A percentile compares a stretch with the other conserved stretches of the same genome.
phyloP scores from a whole-genome alignment of 2,888 invertebrate species.

The Thymelicus sylvestris region DNA sequence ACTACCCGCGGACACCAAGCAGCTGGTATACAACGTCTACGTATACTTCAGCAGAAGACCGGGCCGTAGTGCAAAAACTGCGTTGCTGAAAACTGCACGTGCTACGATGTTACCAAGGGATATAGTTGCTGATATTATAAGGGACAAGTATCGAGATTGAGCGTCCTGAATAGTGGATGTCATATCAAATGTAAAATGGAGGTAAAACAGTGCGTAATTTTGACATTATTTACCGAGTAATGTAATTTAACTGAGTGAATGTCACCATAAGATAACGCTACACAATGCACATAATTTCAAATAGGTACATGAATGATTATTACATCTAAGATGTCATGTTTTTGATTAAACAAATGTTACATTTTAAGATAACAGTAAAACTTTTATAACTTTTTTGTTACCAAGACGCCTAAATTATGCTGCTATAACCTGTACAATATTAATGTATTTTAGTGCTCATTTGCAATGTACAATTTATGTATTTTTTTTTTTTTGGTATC shows the following conservation, averaged over 20 bases:
- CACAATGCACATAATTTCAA: background rate
- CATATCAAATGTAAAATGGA: background rate
- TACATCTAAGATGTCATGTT: background rate
- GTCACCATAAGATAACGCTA: background rate
- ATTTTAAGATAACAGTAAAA: background rate
- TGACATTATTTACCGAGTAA: conserved; percentile 7
- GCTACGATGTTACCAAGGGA: conserved; percentile 79
- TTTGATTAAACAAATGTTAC: background rate
- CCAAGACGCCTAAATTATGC: background rate
- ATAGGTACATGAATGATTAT: background rate
- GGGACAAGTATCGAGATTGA: conserved; percentile 68
- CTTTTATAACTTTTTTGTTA: conserved; percentile 3
- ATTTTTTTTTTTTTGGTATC: too few species aligned
- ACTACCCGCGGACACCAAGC: conserved; percentile 75
- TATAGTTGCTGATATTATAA: conserved; percentile 76
- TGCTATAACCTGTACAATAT: too few species aligned
- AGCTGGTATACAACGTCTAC: conserved; percentile 78
- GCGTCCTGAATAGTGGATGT: background rate
- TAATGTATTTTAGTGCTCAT: too few species aligned
- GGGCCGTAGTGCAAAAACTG: conserved; percentile 70
- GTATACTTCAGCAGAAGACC: conserved; percentile 76
- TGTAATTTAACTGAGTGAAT: conserved; percentile 8
- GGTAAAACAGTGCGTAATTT: conserved; percentile 16
- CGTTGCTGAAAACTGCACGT: conserved; percentile 72
- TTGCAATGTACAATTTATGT: too few species aligned